Evolutionary conservation across 2,113 vertebrate species (phyloP).

Genomic region (Festucalex cinctus): DNA sequence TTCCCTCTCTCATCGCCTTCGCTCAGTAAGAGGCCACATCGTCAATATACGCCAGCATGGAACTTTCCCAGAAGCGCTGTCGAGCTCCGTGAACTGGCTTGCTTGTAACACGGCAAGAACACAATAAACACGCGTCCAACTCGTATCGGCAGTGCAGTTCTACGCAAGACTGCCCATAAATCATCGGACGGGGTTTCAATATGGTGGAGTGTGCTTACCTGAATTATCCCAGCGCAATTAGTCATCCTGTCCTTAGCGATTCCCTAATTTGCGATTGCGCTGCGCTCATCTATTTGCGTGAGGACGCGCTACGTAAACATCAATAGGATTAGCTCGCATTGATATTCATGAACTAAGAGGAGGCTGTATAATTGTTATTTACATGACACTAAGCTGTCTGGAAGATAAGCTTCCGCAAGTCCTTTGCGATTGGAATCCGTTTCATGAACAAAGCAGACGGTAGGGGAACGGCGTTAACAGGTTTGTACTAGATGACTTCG

Average conservation of each 20-base stretch:
- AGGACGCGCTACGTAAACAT: slow-evolving; percentile 67
- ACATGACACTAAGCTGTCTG: slow-evolving; percentile 65
- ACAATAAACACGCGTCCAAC: background rate
- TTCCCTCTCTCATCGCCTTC: slow-evolving; percentile 26
- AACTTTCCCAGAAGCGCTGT: slow-evolving; percentile 25
- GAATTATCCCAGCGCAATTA: slow-evolving; percentile 49
- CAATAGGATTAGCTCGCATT: slow-evolving; percentile 71
- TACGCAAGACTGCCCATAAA: background rate
- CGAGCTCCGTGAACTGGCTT: background rate
- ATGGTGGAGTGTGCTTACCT: slow-evolving; percentile 20
- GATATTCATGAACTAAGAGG: slow-evolving; percentile 73
- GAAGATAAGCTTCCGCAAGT: slow-evolving; percentile 63
- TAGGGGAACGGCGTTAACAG: slow-evolving; percentile 3
- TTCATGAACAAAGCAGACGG: slow-evolving; percentile 53
- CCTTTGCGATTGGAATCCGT: slow-evolving; percentile 48
- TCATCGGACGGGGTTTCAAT: background rate
- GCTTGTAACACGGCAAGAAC: background rate
- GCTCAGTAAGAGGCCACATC: slow-evolving; percentile 37
- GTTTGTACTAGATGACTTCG: background rate
- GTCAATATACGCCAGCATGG: slow-evolving; percentile 18
- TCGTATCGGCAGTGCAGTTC: background rate
- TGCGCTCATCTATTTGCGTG: slow-evolving; percentile 54
- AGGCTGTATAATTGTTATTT: slow-evolving; percentile 63
- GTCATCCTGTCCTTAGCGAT: slow-evolving; percentile 53
- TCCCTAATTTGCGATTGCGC: slow-evolving; percentile 61